Evolutionary conservation across 2,113 vertebrate species (phyloP).

Genomic region (Boulengeromyrus knoepffleri): DNA sequence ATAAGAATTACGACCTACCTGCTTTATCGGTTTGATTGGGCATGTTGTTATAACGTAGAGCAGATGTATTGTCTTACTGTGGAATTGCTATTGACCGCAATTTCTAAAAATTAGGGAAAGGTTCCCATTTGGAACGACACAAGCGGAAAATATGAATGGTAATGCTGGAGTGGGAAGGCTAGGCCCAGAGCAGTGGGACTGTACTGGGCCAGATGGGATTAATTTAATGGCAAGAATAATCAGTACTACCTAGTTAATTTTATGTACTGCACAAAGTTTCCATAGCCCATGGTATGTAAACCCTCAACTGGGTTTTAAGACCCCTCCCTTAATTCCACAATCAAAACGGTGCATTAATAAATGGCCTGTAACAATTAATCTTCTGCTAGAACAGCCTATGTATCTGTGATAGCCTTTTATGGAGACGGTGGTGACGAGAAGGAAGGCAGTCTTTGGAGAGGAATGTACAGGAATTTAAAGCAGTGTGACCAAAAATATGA

Average conservation of each 20-base stretch:
- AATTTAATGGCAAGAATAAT: constrained; percentile 16
- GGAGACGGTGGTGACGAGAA: not conserved
- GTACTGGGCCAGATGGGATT: constrained; percentile 14
- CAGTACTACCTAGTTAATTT: constrained; percentile 15
- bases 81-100: constrained; percentile 10
- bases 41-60: constrained; percentile 10
- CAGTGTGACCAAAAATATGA: not conserved
- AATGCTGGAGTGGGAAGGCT: not conserved
- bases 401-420: not conserved
- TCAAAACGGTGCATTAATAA: not conserved
- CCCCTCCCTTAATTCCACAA: not conserved
- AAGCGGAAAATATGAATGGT: constrained; percentile 20
- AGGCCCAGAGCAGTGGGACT: not conserved
- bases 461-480: not conserved
- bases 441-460: not conserved
- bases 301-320: not conserved
- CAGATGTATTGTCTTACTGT: not conserved
- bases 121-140: constrained; percentile 11
- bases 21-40: not conserved
- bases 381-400: not conserved
- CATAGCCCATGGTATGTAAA: not conserved
- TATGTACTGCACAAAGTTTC: constrained; percentile 14
- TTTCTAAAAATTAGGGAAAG: constrained; percentile 15
- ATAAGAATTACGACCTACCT: not conserved
- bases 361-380: not conserved